phyloP scores from a whole-genome alignment of 2,888 invertebrate species.

The Himalopsyche tibetana region DNA sequence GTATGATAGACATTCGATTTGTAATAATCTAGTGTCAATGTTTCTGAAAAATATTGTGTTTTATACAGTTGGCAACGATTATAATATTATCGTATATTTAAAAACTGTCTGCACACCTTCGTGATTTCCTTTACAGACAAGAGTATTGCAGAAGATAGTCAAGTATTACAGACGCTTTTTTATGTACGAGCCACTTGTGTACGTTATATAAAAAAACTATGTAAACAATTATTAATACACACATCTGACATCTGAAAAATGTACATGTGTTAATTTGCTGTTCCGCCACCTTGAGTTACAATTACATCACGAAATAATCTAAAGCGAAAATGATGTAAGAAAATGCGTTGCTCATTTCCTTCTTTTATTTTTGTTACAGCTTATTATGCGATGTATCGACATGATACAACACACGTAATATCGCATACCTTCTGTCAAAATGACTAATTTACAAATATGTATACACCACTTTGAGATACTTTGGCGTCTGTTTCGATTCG shows the following conservation, averaged over 20 bases:
- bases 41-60: too few species aligned
- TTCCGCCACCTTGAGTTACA: background rate
- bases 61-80: too few species aligned
- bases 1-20: too few species aligned
- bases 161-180: too few species aligned
- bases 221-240: background rate
- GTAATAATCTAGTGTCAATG: too few species aligned
- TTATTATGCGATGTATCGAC: background rate
- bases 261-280: background rate
- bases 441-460: background rate
- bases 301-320: background rate
- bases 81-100: too few species aligned
- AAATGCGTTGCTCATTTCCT: background rate
- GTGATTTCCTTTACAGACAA: too few species aligned
- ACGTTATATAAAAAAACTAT: too few species aligned
- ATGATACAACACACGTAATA: background rate
- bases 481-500: background rate
- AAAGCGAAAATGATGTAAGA: background rate
- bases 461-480: background rate
- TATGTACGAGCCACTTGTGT: too few species aligned
- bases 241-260: background rate
- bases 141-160: too few species aligned
- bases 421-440: background rate
- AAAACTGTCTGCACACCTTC: too few species aligned
- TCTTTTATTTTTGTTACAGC: background rate